Base-by-base conservation (phyloP, 1,140 invertebrate species). In the Drosophila micromelanica region DNA sequence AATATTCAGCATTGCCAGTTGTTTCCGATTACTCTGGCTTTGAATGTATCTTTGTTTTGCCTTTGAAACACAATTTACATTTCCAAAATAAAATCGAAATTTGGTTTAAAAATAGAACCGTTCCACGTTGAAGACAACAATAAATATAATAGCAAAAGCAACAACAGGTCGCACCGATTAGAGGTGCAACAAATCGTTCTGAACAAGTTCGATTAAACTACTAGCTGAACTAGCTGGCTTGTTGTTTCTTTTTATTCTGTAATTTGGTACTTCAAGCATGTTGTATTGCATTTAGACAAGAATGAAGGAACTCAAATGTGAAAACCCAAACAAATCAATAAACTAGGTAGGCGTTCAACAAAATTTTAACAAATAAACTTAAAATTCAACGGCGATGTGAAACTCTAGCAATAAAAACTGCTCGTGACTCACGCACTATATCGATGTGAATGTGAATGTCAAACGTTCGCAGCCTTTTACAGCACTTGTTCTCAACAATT, bases 81-180 rank as follows among this genome's bases (percentile, higher is more conserved):
- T 74, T 73, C 70, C 82, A 86, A 86, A 86, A 81, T 86, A 85
- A 75, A 70, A 76, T 62, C 57, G 52, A 78, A 86, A 72, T 27
- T 78, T 72, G 78, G 59, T 85, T 87, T 86, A 85, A 71, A 80
- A 80, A 86, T 86, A 86, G 82, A 87, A 75, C 59, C 35, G 52
- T 57, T 81, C 82, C 81, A 86, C 82, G 81, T 84, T 77, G 38
- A 56, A 65, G 13, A 42, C 45, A 67, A 61, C 63, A 69, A 43
- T 6, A 42, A 75, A 62, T 30, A 67, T 67, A 63, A 72, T 62
- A 69, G 74, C 57, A 38, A 75, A 51, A 51, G 56, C 74, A 60
- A 71, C 52, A 84, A 85, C 76, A 84, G 76, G 63, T 75, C 42
- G 17, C 35, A 12, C 15, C 0, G 37, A 57, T 70, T 35, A 35